Conservation (phyloP, 1,140 invertebrate genomes). For the Trinorchestia longiramus region DNA sequence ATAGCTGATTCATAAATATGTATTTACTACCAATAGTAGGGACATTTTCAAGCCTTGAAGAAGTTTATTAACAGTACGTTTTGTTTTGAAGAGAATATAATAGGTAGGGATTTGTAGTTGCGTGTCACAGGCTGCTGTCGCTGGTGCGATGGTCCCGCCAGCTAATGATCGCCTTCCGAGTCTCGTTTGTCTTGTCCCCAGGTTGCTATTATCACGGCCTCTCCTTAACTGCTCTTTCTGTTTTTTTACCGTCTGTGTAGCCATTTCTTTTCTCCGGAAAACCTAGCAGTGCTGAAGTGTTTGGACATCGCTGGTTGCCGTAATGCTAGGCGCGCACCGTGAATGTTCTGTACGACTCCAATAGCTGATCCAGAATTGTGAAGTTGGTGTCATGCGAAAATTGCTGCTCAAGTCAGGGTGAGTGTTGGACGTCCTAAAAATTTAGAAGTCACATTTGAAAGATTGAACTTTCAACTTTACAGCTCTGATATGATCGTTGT, state of each 20-base stretch:
- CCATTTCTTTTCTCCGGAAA: background rate
- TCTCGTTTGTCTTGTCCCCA: conserved; percentile 38
- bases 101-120: background rate
- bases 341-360: background rate
- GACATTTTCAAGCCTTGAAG: background rate
- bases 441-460: too few species aligned
- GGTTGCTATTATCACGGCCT: conserved; percentile 10
- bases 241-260: background rate
- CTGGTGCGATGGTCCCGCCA: background rate
- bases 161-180: conserved; percentile 26
- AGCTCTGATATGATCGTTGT: too few species aligned
- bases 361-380: too few species aligned
- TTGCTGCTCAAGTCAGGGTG: too few species aligned
- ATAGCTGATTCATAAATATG: too few species aligned
- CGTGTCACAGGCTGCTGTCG: background rate
- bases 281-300: background rate
- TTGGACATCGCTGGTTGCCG: background rate
- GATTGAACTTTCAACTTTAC: too few species aligned
- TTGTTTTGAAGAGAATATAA: background rate
- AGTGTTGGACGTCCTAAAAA: too few species aligned
- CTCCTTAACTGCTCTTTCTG: background rate
- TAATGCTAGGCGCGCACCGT: background rate
- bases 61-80: background rate
- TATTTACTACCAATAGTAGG: too few species aligned
- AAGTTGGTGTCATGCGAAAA: too few species aligned